Evolutionary conservation across 1,140 invertebrate species (phyloP), one percentile per base, ranked within the genome.

Genomic region (Zaprionus africanus): DNA sequence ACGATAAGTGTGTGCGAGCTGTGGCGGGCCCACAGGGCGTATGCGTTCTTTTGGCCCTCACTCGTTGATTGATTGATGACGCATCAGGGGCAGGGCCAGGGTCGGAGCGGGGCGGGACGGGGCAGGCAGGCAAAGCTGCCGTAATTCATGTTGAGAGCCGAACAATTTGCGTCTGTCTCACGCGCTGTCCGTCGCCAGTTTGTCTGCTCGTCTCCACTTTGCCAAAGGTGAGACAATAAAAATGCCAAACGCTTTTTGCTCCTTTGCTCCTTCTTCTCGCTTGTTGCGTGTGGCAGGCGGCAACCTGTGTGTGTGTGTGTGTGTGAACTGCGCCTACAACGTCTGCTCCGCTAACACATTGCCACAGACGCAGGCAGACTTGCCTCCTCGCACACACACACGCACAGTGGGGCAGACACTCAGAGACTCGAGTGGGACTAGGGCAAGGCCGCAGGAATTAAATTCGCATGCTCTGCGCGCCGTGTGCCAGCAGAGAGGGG

Each of bases 361-460:
- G 63, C 70, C 24, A 28, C 54, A 62, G 26, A 22, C 58, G n/a
- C 49, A 64, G 61, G 41, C 73, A 56, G 54, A 24, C 59, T 68
- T 49, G 12, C 13, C 6, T 4, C 41, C 59, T 49, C 72, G 24
- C 34, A 58, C 19, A 31, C 31, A 36, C 43, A 60, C 31, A 59
- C 22, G 49, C 53, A 64, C 28, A 56, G 13, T 41, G 36, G 31
- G 46, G 69, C 41, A 82, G 75, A 63, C 66, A 74, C 26, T 59
- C 57, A 28, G 68, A 66, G 49, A 61, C 49, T 65, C 49, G 63
- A 78, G 38, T 78, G 78, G 68, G 84, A 90, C 84, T 88, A 88
- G 84, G 84, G 70, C 84, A 88, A 88, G 84, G 84, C 84, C 84
- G 80, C 67, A 71, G 73, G 74, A 88, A 88, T 88, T 81, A 87